Percentiles rank a stretch among this genome's conserved stretches.
These are phyloP conservation scores for Mactromeris polynyma DNA, from an alignment of 2,888 invertebrate species.

Conservation along the genomic window DNA sequence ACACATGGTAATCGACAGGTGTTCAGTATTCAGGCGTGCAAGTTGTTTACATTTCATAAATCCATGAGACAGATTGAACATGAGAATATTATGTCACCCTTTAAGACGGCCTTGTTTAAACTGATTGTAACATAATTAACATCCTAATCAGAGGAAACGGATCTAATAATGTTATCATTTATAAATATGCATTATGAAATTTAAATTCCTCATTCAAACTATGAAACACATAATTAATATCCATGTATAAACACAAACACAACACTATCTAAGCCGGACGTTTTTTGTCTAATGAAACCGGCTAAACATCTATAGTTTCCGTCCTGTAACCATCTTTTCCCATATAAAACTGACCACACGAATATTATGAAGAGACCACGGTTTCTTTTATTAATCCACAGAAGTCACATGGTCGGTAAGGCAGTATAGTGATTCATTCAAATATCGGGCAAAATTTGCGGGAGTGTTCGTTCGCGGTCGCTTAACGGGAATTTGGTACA, in stretches of 20 bases:
- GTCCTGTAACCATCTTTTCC: neutral
- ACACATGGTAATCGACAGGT: no score
- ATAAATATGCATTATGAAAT: neutral
- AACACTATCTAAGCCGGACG: neutral
- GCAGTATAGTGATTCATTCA: slow-evolving; percentile 1
- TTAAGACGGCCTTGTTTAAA: no score
- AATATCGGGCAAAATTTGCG: neutral
- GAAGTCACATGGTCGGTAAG: neutral
- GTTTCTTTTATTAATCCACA: neutral
- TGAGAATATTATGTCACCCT: no score
- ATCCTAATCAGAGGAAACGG: no score
- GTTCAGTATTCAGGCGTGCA: no score
- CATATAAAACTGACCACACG: neutral
- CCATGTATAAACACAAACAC: neutral
- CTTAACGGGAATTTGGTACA: neutral
- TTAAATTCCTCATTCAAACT: neutral
- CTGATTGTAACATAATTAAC: no score
- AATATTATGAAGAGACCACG: neutral
- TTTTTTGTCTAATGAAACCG: neutral
- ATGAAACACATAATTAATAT: neutral
- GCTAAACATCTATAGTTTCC: neutral
- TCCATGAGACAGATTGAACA: no score
- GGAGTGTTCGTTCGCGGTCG: slow-evolving; percentile 6
- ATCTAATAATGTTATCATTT: no score
- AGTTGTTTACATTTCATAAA: no score